Conservation (phyloP, 2,113 vertebrate genomes). For the Corvus hawaiiensis region DNA sequence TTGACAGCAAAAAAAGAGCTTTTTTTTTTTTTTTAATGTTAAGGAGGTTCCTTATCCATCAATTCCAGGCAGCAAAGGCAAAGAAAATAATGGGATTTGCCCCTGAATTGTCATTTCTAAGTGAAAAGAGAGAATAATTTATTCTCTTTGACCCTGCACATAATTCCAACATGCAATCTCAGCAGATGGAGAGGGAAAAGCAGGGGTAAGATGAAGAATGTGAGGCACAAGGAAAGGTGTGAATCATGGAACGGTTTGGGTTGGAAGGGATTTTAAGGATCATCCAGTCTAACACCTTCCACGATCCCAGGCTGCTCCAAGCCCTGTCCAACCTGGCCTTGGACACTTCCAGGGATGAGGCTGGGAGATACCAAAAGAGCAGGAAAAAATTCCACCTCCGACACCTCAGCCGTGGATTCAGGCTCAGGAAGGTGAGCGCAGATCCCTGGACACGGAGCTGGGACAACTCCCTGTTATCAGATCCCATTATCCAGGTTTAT, state of each 20-base stretch:
- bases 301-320: background rate
- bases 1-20: background rate
- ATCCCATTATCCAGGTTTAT: accelerated
- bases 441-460: background rate
- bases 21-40: background rate
- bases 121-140: background rate
- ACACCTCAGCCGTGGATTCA: background rate
- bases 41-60: background rate
- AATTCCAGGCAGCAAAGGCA: background rate
- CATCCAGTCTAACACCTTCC: background rate
- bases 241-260: background rate
- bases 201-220: background rate
- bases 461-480: background rate
- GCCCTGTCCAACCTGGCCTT: background rate
- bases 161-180: background rate
- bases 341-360: background rate
- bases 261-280: background rate
- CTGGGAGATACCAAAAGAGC: background rate
- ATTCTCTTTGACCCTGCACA: background rate
- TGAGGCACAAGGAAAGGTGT: accelerated
- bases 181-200: background rate
- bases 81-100: background rate
- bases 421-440: background rate
- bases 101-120: background rate
- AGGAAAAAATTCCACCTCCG: background rate